A percentile compares a stretch with the other conserved stretches of the same genome.
These are phyloP conservation scores for Cataglyphis rosenhaueri DNA, from an alignment of 2,888 invertebrate species.

Conservation along the genomic window DNA sequence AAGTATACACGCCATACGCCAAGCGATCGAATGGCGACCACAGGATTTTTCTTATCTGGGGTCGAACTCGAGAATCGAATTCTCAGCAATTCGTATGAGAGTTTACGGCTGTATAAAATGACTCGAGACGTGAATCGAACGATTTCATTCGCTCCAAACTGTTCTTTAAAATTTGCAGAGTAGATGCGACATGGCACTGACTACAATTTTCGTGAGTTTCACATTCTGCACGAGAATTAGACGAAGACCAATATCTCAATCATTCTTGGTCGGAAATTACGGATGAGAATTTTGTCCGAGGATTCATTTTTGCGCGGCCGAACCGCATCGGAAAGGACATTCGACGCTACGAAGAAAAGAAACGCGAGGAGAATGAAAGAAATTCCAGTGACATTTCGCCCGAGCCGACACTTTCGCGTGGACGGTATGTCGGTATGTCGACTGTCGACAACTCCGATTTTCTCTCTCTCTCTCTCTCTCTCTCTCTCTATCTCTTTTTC, in stretches of 20 bases:
- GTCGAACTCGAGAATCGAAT: constrained; percentile 23
- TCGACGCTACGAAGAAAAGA: not conserved
- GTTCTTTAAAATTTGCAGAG: not conserved
- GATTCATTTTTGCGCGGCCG: constrained; percentile 31
- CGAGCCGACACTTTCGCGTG: constrained; percentile 64
- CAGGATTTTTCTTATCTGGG: constrained; percentile 31
- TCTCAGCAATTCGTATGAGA: constrained; percentile 27
- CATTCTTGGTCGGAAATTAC: not conserved
- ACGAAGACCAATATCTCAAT: constrained; percentile 25
- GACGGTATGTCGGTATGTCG: constrained; percentile 32
- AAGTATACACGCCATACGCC: not conserved
- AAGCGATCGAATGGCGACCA: constrained; percentile 27
- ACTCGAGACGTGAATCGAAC: not conserved
- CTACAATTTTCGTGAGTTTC: not conserved
- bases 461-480: not conserved
- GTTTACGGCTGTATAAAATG: not conserved
- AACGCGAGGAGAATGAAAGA: constrained; percentile 9
- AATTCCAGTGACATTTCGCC: constrained; percentile 62
- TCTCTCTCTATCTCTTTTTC: too few relatives aligned
- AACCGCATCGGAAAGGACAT: not conserved
- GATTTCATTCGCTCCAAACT: not conserved
- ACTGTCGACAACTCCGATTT: constrained; percentile 14
- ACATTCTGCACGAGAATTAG: not conserved
- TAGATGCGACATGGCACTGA: not conserved
- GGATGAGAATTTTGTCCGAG: constrained; percentile 5